These are phyloP conservation scores for Odiellus spinosus DNA, from an alignment of 2,888 invertebrate genomes.

Conservation along the genomic window DNA sequence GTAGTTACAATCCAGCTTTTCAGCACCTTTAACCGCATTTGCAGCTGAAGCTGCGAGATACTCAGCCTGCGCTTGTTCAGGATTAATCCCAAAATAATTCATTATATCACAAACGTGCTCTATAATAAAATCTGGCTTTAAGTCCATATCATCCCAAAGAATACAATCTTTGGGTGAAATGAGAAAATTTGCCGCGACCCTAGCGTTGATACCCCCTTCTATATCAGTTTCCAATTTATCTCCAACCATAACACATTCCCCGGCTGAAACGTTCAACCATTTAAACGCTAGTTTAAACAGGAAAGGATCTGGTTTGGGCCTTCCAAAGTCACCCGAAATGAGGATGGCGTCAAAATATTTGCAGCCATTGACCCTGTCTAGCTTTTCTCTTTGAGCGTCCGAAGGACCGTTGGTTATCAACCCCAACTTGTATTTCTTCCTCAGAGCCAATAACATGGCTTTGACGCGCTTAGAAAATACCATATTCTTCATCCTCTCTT, in stretches of 20 bases:
- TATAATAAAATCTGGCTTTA: no score
- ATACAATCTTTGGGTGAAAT: no score
- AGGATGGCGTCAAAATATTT: constrained; percentile 19
- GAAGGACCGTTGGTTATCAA: constrained; percentile 76
- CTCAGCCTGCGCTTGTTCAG: no score
- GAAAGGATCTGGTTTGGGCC: constrained; percentile 68
- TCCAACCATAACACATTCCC: constrained; percentile 67
- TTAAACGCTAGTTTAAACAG: constrained; percentile 64
- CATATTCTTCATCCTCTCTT: constrained; percentile 58
- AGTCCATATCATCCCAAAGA: no score
- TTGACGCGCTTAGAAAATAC: constrained; percentile 50
- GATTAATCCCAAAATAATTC: no score
- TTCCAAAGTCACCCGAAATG: constrained; percentile 65
- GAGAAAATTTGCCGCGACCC: constrained; percentile 43
- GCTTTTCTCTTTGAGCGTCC: constrained; percentile 74
- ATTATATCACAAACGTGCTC: no score
- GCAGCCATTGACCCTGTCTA: constrained; percentile 31
- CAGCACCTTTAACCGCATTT: no score
- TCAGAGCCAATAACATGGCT: constrained; percentile 49
- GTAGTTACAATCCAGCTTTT: no score
- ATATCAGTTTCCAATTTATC: constrained; percentile 78
- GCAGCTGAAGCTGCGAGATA: no score
- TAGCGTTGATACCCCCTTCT: constrained; percentile 59
- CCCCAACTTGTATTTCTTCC: constrained; percentile 51
- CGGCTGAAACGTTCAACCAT: constrained; percentile 52